A percentile compares a stretch with the other conserved stretches of the same genome.
Conservation (phyloP, 2,113 vertebrate species). For the Naja naja region DNA sequence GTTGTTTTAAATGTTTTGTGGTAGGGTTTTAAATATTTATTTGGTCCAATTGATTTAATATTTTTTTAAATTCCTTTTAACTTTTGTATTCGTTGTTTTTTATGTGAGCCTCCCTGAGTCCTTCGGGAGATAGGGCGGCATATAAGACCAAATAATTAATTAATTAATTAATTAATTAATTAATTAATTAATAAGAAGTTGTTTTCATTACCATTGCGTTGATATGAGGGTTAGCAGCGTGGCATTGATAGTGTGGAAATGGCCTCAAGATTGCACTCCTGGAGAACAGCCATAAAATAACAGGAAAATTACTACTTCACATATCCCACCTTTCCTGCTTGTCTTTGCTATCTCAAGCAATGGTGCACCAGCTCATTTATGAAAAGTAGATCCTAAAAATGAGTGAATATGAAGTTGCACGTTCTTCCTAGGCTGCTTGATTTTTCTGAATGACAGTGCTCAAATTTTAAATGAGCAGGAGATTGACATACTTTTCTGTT, state of each 20-base stretch:
- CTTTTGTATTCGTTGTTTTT: no score
- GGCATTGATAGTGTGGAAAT: background rate
- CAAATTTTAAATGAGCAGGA: background rate
- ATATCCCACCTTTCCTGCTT: background rate
- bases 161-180: no score
- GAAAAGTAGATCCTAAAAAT: background rate
- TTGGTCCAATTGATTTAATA: no score
- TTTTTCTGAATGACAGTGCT: background rate
- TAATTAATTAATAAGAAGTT: no score
- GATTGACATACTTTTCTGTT: background rate
- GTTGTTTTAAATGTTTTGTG: no score
- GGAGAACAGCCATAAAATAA: background rate
- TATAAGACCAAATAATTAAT: no score
- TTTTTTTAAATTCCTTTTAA: no score
- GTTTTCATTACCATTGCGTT: background rate
- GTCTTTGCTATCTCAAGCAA: background rate
- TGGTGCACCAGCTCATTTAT: background rate
- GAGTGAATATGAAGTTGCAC: background rate
- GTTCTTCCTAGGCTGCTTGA: background rate
- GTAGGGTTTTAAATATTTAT: no score
- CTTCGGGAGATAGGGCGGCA: no score
- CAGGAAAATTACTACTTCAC: background rate
- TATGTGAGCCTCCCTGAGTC: no score
- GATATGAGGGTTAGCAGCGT: background rate
- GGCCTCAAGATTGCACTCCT: background rate